phyloP scores from a whole-genome alignment of 2,888 invertebrate genomes.

The Cerastoderma edule region DNA sequence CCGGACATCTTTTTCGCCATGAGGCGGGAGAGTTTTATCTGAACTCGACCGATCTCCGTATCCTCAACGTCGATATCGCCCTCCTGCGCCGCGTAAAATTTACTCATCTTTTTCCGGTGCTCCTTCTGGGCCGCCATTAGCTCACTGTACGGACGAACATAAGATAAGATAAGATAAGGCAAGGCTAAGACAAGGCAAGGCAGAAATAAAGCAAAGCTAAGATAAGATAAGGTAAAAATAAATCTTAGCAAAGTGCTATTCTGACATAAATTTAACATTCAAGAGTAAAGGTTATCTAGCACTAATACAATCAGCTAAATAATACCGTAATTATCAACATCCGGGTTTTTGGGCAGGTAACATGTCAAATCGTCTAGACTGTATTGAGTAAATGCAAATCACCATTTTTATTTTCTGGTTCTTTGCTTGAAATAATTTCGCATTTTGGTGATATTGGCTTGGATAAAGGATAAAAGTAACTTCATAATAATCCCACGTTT shows the following conservation, averaged over 20 bases:
- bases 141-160: constrained; percentile 63
- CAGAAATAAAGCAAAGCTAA: neutral
- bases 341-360: too few species aligned
- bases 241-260: neutral
- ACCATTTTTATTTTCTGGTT: too few species aligned
- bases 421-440: too few species aligned
- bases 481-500: too few species aligned
- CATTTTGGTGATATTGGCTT: too few species aligned
- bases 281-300: too few species aligned
- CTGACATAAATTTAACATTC: too few species aligned
- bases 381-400: too few species aligned
- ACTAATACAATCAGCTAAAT: too few species aligned
- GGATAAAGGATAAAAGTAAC: too few species aligned
- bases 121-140: constrained; percentile 76
- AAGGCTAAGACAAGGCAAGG: neutral
- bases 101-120: constrained; percentile 72
- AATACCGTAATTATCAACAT: too few species aligned
- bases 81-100: constrained; percentile 69
- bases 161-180: neutral
- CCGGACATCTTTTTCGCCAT: constrained; percentile 72
- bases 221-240: neutral
- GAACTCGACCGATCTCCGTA: constrained; percentile 74
- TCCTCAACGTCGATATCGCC: constrained; percentile 70
- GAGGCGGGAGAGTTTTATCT: constrained; percentile 70
- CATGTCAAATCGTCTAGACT: too few species aligned